Base-by-base conservation (phyloP, 2,113 vertebrate species). In the Charina bottae region DNA sequence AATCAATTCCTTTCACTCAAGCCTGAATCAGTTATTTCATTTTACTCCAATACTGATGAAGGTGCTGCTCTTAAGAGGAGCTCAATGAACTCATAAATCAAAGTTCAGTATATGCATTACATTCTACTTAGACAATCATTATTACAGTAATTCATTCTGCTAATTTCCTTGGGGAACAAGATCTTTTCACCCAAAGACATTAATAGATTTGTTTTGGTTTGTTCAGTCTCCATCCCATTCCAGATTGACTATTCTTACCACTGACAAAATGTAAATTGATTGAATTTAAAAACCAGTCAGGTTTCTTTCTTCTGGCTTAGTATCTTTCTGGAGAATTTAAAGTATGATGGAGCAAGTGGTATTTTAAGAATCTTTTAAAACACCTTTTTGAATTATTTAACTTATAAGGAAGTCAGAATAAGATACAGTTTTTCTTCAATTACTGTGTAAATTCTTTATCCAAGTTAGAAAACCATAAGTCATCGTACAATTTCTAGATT, bases 91-190 rank as follows among this genome's bases (percentile, higher is more conserved):
- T 94, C 91, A 84, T 94, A 93, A 93, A 94, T 92, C 68, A 12
- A 46, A 3, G 0, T 90, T 95, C 88, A 90, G 92, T 92, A 9
- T 92, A 89, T 72, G 72, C 90, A 93, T 83, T 92, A 92, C 83
- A n/a, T 90, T 93, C 87, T 91, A 85, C 83, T 93, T 95, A 94
- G 46, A 90, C 49, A 93, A 93, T 94, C 84, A 89, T 92, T 28
- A 92, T 94, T 93, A 85, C 1, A 93, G 17, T 28, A 90, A 89
- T 93, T 94, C 17, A 6, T 88, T 92, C 28, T 92, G 88, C 88
- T 93, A 94, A 93, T 93, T 94, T n/a, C 91, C 83, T 88, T 60
- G 33, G 88, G 72, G 72, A 94, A 89, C 92, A 93, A 33, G 78
- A 87, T 42, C 92, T 84, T 93, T 93, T 28, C 78, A 59, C 28